These are phyloP conservation scores for Drosophila paramelanica DNA, from an alignment of 2,888 invertebrate genomes.

Conservation along the genomic window DNA sequence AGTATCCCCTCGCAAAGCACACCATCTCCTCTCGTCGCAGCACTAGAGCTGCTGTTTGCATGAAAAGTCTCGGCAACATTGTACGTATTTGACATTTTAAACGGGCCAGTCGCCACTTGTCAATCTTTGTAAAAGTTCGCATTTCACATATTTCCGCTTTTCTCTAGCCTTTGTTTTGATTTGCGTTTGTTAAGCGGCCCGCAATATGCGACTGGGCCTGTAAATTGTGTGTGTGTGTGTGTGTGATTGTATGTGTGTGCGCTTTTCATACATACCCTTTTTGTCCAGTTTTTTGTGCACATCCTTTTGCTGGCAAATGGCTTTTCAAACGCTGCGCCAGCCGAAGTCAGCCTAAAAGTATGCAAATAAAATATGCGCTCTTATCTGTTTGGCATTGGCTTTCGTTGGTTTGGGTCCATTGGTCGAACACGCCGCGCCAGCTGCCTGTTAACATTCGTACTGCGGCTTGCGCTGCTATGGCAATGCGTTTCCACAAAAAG, in stretches of 20 bases:
- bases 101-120: slow-evolving; percentile 79
- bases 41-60: slow-evolving; percentile 43
- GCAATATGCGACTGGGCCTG: slow-evolving; percentile 18
- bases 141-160: slow-evolving; percentile 72
- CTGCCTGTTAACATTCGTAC: slow-evolving; percentile 34
- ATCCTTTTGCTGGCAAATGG: slow-evolving; percentile 69
- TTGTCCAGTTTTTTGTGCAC: slow-evolving; percentile 38
- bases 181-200: slow-evolving; percentile 49
- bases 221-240: slow-evolving; percentile 2
- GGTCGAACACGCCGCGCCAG: slow-evolving; percentile 34
- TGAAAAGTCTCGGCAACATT: slow-evolving; percentile 74
- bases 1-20: slow-evolving; percentile 6
- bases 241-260: slow-evolving; percentile 15
- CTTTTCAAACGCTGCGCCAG: slow-evolving; percentile 60
- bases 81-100: slow-evolving; percentile 79
- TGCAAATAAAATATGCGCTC: slow-evolving; percentile 79
- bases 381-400: slow-evolving; percentile 79
- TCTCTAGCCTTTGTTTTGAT: slow-evolving; percentile 60
- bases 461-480: slow-evolving; percentile 22
- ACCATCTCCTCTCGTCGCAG: not conserved
- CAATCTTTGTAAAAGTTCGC: slow-evolving; percentile 77
- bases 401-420: slow-evolving; percentile 56
- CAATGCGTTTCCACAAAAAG: slow-evolving; percentile 16
- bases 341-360: slow-evolving; percentile 76
- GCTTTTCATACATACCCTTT: slow-evolving; percentile 17